Base-by-base conservation (phyloP, 2,888 invertebrate genomes). In the Glyphotaelius pellucidus region DNA sequence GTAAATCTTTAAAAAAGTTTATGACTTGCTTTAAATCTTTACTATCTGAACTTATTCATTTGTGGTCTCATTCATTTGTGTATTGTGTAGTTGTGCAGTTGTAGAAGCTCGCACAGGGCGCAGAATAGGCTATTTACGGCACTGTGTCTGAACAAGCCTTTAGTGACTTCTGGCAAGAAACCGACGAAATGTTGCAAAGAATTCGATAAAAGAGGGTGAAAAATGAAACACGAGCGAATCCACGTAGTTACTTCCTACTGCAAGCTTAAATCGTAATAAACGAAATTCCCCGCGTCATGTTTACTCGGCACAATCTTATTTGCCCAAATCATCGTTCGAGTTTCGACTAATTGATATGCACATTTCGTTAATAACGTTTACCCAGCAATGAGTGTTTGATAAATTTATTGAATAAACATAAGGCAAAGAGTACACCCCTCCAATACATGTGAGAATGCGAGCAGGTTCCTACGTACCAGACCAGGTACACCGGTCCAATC, bases 301-400 rank as follows among this genome's bases (percentile, higher is more conserved):
- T 67, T 67, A 67, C n/a, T 67, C n/a, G 67, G 67, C 25, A 25
- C n/a, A 67, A 52, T 67, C 67, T 25, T 67, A 67, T 67, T 67
- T 67, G 11, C 25, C 25, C 25, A 67, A 67, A 67, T 67, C 67
- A 67, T 67, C 67, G 67, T 25, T 25, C 67, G 67, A 67, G n/a
- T 67, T 89, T 89, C 32, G 32, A 38, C 88, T 89, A 90, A 90
- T 83, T 84, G 67, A 90, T 84, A 35, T 35, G 25, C 67, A 67
- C 25, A 90, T 32, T 85, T 35, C 67, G 67, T 90, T 89, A 89
- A 80, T 89, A 35, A 67, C 35, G 38, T 89, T 89, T 79, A 35
- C 87, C 2, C 67, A 35, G n/a, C 30, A 35, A 83, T 52, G 47
- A 87, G 47, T 31, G 47, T 87, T 87, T 67, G 87, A 87, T 87